These are phyloP conservation scores for Spheniscus humboldti DNA, from an alignment of 2,797 vertebrate species.

Conservation along the genomic window DNA sequence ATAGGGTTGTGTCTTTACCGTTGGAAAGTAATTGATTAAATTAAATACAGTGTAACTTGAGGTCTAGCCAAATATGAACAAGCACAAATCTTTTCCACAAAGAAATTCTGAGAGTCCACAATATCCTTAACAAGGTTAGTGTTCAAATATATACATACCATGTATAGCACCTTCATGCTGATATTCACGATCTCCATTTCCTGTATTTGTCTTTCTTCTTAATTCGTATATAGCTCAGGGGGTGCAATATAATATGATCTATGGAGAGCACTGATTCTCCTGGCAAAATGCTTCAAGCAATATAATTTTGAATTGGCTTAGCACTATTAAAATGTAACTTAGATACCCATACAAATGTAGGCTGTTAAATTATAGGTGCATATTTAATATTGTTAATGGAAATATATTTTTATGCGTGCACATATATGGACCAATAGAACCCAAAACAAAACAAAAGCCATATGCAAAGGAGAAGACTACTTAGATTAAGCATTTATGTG, in stretches of 20 bases:
- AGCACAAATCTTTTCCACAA: background rate
- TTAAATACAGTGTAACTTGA: background rate
- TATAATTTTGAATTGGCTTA: background rate
- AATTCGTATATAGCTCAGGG: background rate
- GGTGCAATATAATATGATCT: background rate
- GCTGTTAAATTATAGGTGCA: background rate
- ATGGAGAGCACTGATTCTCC: background rate
- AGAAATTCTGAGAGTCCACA: background rate
- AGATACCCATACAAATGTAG: background rate
- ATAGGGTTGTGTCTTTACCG: background rate
- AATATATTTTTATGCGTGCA: background rate
- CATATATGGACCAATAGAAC: background rate
- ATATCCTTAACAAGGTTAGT: background rate
- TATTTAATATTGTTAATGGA: background rate
- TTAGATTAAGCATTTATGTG: background rate
- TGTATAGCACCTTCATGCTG: background rate
- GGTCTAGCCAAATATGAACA: background rate
- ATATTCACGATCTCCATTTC: background rate
- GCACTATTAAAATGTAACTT: background rate
- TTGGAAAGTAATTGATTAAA: background rate
- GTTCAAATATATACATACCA: background rate
- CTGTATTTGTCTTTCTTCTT: background rate
- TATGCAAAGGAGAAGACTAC: background rate
- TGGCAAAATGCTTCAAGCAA: background rate
- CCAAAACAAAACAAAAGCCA: background rate